phyloP scores from a whole-genome alignment of 2,797 vertebrate species.

The Todus mexicanus region DNA sequence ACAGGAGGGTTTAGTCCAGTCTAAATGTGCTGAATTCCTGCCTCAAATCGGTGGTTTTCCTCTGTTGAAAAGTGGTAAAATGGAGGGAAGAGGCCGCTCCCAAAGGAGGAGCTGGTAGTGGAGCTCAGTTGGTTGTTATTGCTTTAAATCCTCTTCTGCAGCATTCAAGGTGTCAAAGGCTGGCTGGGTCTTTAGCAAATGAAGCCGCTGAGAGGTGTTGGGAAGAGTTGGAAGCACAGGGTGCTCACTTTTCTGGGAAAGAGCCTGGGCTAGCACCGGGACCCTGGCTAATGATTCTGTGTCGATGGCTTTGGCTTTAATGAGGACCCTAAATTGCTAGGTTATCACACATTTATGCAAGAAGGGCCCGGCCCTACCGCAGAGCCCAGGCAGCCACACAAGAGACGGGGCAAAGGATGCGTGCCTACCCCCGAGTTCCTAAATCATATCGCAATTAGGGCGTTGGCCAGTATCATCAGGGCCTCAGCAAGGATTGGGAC shows the following conservation, averaged over 20 bases:
- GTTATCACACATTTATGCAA: not conserved
- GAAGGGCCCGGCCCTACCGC: not conserved
- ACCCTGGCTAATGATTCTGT: not conserved
- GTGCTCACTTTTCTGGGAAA: not conserved
- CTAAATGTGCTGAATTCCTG: not conserved
- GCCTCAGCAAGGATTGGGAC: accelerated
- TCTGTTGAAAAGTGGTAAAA: accelerated
- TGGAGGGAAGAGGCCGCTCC: conserved; percentile 2
- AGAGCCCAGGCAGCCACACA: not conserved
- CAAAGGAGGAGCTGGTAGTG: conserved; percentile 21
- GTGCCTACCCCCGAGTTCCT: not conserved
- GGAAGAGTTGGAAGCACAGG: not conserved
- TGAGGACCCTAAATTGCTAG: not conserved
- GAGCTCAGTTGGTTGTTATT: not conserved
- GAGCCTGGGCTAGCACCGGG: not conserved
- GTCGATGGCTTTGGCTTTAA: not conserved
- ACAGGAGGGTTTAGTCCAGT: not conserved
- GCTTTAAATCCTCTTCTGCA: not conserved
- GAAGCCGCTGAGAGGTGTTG: not conserved
- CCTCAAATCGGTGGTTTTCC: not conserved
- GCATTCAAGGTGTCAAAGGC: not conserved
- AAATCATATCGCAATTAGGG: no score
- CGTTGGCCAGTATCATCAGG: not conserved
- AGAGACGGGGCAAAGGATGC: not conserved
- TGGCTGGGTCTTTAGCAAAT: not conserved